Base-by-base conservation (phyloP, 2,113 vertebrate species). In the Sinocyclocheilus grahami region DNA sequence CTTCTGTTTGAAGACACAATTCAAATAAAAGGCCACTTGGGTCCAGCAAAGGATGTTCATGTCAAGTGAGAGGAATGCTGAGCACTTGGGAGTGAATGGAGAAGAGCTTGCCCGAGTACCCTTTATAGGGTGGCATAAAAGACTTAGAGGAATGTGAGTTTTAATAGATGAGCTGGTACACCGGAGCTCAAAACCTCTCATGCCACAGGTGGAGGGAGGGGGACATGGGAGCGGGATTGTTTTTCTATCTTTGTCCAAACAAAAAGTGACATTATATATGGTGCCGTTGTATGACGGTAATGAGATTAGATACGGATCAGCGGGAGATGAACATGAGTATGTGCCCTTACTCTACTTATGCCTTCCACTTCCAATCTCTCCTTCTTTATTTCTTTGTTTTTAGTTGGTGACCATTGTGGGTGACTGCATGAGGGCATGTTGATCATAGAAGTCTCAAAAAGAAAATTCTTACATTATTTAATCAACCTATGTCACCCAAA, bases 161-260 rank as follows among this genome's bases (percentile, higher is more conserved):
- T 93, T 93, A 94, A 94, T 91, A 78, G 90, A 88, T 16, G 83
- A 58, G 69, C 76, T 91, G 93, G 91, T 93, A 93, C 92, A 87
- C 90, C 30, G 82, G 48, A 84, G 86, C 88, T 81, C 87, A 89
- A 89, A 84, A 90, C 89, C 90, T 87, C 76, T 86, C 86, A n/a
- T 90, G 78, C 93, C 83, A 89, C 91, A 92, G 92, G 92, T 92
- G 92, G 91, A 62, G 42, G 83, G 76, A 60, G 13, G n/a, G 58
- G 20, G 82, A 22, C 71, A 74, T 55, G 20, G 48, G 48, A 60
- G 67, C 18, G 75, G 20, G 67, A 67, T 76, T 71, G 60, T 65
- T 60, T 83, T 51, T 82, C 75, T 72, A 4, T 77, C 33, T 48
- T 42, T 75, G 37, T 67, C 62, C 39, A 60, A 81, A 92, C 85